These are phyloP conservation scores for Bombus pyrosoma DNA, from an alignment of 1,140 invertebrate genomes.

Conservation along the genomic window DNA sequence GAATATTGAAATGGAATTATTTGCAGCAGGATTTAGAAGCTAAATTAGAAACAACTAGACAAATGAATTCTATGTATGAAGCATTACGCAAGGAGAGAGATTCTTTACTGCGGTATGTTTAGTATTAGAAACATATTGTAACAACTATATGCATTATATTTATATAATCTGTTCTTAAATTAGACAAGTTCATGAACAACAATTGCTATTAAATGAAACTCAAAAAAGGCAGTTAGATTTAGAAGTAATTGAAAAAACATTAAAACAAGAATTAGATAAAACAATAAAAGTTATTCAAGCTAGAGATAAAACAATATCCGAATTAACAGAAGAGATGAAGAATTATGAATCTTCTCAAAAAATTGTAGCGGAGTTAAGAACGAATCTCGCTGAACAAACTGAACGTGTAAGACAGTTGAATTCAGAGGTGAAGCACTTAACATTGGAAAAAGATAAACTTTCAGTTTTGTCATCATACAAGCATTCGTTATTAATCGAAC, in stretches of 20 bases:
- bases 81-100: slow-evolving; percentile 50
- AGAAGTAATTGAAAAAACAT: slow-evolving; percentile 38
- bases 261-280: slow-evolving; percentile 58
- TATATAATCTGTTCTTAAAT: slow-evolving; percentile 30
- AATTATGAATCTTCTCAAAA: slow-evolving; percentile 52
- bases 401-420: slow-evolving; percentile 57
- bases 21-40: slow-evolving; percentile 60
- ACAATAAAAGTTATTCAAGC: slow-evolving; percentile 14
- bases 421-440: slow-evolving; percentile 60
- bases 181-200: slow-evolving; percentile 59
- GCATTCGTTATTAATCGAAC: slow-evolving; percentile 56
- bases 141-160: not conserved
- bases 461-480: slow-evolving; percentile 58
- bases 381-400: slow-evolving; percentile 57
- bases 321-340: slow-evolving; percentile 52
- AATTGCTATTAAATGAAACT: slow-evolving; percentile 46
- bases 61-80: slow-evolving; percentile 55
- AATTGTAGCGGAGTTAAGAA: slow-evolving; percentile 55
- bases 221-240: slow-evolving; percentile 31
- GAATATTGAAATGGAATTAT: slow-evolving; percentile 1
- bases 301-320: slow-evolving; percentile 53
- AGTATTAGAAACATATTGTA: not conserved
- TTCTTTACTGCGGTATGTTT: slow-evolving; percentile 62
- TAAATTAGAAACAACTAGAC: slow-evolving; percentile 51
- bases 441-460: slow-evolving; percentile 67